Base-by-base conservation (phyloP, 2,113 vertebrate species). In the Syrmaticus mikado region DNA sequence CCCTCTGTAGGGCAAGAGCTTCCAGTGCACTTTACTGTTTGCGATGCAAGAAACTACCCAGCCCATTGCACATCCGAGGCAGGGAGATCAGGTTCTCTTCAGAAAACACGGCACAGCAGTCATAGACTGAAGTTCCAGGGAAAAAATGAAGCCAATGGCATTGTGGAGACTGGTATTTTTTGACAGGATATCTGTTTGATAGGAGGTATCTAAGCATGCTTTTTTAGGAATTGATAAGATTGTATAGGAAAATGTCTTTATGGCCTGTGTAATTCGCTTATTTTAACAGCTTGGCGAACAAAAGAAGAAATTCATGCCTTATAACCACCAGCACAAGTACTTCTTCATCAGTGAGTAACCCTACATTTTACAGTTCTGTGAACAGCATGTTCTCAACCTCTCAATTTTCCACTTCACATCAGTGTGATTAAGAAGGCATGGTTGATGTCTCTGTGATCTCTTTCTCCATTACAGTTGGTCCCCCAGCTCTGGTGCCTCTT, bases 311-410 rank as follows among this genome's bases (percentile, higher is more conserved):
- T 98, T 98, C 90, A 98, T 98, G 98, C 98, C 98, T 1, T 98
- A 98, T 71, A 98, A 98, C 81, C 97, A 98, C 93, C 98, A 98
- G 94, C 98, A 98, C 97, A 98, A 98, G 82, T 98, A 98, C 84
- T 98, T 98, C 96, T 97, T 97, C 82, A 94, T 98, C 92, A 97
- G 98, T 98, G 96, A 98, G 98, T 98, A 94, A 82, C 60, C 5
- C 11, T n/a, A 1, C 28, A 45, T 46, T 72, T 8, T 2, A 14
- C 40, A 22, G 38, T 75, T 46, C 27, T 40, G 1, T 10, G 66
- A 53, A 3, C 86, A 65, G 25, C n/a, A 6, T 30, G 50, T 36
- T 0, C 45, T 76, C 41, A 30, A 11, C 9, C 61, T 70, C 62
- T 75, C 76, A 62, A 43, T 52, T 75, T 70, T 48, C 36, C 61